Percentiles rank a stretch among this genome's conserved stretches.
Conservation (phyloP, 2,797 vertebrate species). For the Sebastes vulpes region DNA sequence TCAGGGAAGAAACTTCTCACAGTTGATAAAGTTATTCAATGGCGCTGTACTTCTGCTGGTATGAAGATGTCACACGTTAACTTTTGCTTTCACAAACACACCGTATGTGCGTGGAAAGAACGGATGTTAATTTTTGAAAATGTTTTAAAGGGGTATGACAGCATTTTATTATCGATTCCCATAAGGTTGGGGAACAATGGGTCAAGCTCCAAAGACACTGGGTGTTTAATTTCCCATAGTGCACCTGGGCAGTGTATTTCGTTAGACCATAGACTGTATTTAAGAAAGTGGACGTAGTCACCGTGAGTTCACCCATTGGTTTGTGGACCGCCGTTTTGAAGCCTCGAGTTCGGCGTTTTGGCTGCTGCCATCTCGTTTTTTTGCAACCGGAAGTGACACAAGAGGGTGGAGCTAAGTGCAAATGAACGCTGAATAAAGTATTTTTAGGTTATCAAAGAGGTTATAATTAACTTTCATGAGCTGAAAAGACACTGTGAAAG, state of each 20-base stretch:
- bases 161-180: neutral
- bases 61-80: slow-evolving; percentile 12
- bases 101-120: neutral
- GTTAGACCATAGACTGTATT: accelerated
- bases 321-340: too few relatives aligned
- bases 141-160: neutral
- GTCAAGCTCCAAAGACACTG: neutral
- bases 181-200: neutral
- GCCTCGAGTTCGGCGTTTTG: too few relatives aligned
- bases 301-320: accelerated
- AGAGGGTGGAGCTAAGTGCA: too few relatives aligned
- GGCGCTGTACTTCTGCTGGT: slow-evolving; percentile 11
- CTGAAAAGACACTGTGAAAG: too few relatives aligned
- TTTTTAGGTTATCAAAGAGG: too few relatives aligned
- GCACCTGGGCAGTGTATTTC: accelerated
- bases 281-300: too few relatives aligned
- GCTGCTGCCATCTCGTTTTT: too few relatives aligned
- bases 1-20: slow-evolving; percentile 46
- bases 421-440: too few relatives aligned
- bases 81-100: slow-evolving; percentile 16
- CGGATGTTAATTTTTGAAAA: neutral
- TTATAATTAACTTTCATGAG: too few relatives aligned
- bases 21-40: slow-evolving; percentile 60
- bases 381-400: too few relatives aligned
- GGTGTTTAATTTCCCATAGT: too few relatives aligned